Conservation (phyloP, 2,888 invertebrate genomes). For the Incurvaria masculella region DNA sequence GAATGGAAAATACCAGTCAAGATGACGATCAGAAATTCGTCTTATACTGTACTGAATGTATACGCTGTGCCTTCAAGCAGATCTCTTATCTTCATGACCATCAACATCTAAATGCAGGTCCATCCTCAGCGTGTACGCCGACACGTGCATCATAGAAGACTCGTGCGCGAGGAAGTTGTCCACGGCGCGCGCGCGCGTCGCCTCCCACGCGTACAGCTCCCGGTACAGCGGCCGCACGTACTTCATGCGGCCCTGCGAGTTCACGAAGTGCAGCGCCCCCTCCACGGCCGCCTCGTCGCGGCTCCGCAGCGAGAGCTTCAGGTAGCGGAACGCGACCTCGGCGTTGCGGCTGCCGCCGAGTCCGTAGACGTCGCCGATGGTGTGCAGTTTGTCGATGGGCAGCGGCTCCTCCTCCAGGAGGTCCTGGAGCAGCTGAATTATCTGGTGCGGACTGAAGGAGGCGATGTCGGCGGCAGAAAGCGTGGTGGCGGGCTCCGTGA, state of each 20-base stretch:
- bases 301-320: constrained; percentile 73
- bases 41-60: too few species aligned
- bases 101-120: constrained; percentile 70
- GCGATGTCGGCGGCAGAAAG: constrained; percentile 52
- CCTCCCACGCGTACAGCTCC: constrained; percentile 79
- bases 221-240: constrained; percentile 86
- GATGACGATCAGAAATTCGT: too few species aligned
- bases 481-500: constrained; percentile 36
- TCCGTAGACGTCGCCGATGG: constrained; percentile 62
- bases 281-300: constrained; percentile 64
- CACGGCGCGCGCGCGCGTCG: constrained; percentile 63
- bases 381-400: constrained; percentile 54
- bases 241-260: constrained; percentile 87
- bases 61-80: too few species aligned
- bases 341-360: constrained; percentile 66
- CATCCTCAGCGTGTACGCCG: constrained; percentile 69
- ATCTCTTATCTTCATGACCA: too few species aligned
- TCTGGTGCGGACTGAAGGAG: constrained; percentile 60
- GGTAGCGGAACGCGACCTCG: constrained; percentile 77
- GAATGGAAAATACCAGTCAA: too few species aligned
- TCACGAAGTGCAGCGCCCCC: constrained; percentile 73
- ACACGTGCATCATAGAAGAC: constrained; percentile 80
- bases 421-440: constrained; percentile 65
- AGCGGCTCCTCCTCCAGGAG: constrained; percentile 57
- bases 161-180: constrained; percentile 68